A percentile compares a stretch with the other conserved stretches of the same genome.
Conservation (phyloP, 2,113 vertebrate genomes). For the Neolamprologus falcicula region DNA sequence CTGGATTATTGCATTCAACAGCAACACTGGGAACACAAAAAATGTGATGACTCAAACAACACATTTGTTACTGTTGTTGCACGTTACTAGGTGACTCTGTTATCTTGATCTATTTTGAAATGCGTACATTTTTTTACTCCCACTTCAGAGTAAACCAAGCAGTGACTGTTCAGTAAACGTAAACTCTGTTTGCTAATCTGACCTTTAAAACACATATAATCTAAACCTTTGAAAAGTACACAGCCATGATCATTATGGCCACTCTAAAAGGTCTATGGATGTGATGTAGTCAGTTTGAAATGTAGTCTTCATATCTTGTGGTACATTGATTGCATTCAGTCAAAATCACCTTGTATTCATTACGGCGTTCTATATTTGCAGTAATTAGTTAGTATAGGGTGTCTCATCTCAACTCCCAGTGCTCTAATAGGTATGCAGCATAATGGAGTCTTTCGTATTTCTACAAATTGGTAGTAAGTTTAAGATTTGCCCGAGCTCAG, state of each 20-base stretch:
- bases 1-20: not conserved
- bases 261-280: not conserved
- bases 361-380: accelerated
- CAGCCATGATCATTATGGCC: not conserved
- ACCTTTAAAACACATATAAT: not conserved
- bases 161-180: not conserved
- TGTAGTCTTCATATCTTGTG: not conserved
- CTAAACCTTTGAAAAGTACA: not conserved
- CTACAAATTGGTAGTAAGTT: not conserved
- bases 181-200: not conserved
- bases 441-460: not conserved
- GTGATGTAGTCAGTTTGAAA: not conserved
- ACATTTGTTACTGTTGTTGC: not conserved
- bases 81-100: not conserved
- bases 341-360: not conserved
- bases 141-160: not conserved
- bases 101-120: not conserved
- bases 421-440: not conserved
- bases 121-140: not conserved
- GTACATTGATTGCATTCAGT: not conserved
- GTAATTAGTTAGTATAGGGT: not conserved
- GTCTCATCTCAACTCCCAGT: not conserved
- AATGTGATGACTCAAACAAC: not conserved
- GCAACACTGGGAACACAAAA: not conserved
- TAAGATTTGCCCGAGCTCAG: not conserved